A percentile compares a stretch with the other conserved stretches of the same genome.
Conservation (phyloP, 2,113 vertebrate species). For the Cromileptes altivelis region DNA sequence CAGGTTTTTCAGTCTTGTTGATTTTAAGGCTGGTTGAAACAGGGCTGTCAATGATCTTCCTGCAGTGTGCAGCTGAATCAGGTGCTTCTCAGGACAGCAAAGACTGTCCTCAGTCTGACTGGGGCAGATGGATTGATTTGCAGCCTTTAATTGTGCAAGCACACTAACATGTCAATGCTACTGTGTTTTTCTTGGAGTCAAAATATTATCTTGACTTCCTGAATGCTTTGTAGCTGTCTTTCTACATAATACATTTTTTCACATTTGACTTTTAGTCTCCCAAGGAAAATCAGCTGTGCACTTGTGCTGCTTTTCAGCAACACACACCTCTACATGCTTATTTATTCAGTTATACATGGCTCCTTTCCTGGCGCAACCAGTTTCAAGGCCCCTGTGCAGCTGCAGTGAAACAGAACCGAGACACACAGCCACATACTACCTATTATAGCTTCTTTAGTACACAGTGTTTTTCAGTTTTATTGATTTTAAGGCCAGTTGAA, state of each 20-base stretch:
- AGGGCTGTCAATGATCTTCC: neutral
- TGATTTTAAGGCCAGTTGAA: neutral
- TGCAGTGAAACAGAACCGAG: constrained; percentile 10
- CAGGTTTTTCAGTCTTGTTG: neutral
- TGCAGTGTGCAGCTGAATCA: neutral
- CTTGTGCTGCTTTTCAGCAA: neutral
- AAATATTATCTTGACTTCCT: no score
- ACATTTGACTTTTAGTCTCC: neutral
- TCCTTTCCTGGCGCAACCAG: neutral
- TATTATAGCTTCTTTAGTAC: neutral
- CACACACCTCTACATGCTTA: neutral
- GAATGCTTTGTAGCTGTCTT: neutral
- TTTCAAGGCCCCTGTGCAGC: neutral
- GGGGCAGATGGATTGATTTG: no score
- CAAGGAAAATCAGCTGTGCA: neutral
- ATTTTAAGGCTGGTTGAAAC: neutral
- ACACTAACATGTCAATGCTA: no score
- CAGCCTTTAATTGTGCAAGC: no score
- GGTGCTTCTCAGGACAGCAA: neutral
- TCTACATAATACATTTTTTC: neutral
- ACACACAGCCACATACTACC: neutral
- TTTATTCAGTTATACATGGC: neutral
- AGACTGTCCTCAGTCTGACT: no score
- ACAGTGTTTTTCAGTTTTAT: neutral
- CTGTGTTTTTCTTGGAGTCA: no score